These are phyloP conservation scores for Noctua janthina DNA, from an alignment of 2,888 invertebrate species.

Conservation along the genomic window DNA sequence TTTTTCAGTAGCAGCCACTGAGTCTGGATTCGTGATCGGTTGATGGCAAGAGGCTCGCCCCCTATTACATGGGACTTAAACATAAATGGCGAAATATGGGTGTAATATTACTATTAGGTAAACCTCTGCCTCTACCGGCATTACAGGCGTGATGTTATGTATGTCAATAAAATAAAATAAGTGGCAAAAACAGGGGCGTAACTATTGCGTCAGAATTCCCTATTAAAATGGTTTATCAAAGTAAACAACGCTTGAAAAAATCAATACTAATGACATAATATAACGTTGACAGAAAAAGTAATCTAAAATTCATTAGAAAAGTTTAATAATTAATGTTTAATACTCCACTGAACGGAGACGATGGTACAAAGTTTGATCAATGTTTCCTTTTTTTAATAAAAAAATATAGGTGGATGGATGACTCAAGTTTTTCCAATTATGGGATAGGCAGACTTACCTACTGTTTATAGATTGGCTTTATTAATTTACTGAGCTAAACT, in stretches of 20 bases:
- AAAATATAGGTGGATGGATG: slow-evolving; percentile 12
- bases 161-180: neutral
- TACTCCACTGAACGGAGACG: slow-evolving; percentile 33
- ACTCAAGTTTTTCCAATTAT: slow-evolving; percentile 42
- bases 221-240: neutral
- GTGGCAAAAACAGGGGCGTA: neutral
- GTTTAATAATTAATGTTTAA: slow-evolving; percentile 53
- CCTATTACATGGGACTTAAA: neutral
- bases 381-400: slow-evolving; percentile 30
- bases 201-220: neutral
- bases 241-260: slow-evolving; percentile 21
- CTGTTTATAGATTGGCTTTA: slow-evolving; percentile 14
- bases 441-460: neutral
- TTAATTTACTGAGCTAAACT: slow-evolving; percentile 2
- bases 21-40: neutral
- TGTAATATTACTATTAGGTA: too few relatives aligned
- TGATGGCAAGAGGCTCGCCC: neutral
- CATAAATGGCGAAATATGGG: neutral
- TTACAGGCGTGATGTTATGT: neutral
- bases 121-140: neutral
- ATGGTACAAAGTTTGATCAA: slow-evolving; percentile 44
- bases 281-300: slow-evolving; percentile 44
- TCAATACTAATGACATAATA: slow-evolving; percentile 51
- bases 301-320: slow-evolving; percentile 60
- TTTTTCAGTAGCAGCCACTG: too few relatives aligned